phyloP scores from a whole-genome alignment of 2,797 vertebrate genomes.

The Rhinella marina region DNA sequence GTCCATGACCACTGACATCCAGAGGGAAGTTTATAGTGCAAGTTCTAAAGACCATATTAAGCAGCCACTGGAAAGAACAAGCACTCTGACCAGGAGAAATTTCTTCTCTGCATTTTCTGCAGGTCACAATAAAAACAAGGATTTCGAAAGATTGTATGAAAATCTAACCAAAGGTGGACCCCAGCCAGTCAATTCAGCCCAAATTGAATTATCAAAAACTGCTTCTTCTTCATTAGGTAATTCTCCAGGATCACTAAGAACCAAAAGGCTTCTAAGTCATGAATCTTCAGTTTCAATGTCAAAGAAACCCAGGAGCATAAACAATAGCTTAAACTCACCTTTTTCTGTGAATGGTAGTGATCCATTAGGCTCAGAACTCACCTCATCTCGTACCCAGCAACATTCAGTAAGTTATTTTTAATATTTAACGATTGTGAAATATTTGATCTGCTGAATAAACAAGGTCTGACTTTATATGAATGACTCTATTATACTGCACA shows the following conservation, averaged over 20 bases:
- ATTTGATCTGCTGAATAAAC: background rate
- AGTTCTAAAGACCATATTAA: background rate
- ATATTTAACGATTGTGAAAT: background rate
- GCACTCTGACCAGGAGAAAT: background rate
- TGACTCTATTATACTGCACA: too few species aligned
- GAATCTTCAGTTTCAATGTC: slow-evolving; percentile 22
- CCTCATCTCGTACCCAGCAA: background rate
- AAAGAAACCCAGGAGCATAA: slow-evolving; percentile 17
- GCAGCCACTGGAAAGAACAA: background rate
- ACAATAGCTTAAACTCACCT: background rate
- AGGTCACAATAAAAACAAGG: slow-evolving; percentile 28
- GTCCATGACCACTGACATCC: background rate
- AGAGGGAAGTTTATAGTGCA: background rate
- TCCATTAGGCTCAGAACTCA: background rate
- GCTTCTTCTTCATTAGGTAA: slow-evolving; percentile 67
- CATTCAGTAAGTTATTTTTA: background rate
- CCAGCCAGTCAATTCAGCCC: too few species aligned
- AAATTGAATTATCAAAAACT: slow-evolving; percentile 62
- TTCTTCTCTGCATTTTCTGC: slow-evolving; percentile 48
- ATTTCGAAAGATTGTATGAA: slow-evolving; percentile 66
- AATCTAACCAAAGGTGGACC: slow-evolving; percentile 7
- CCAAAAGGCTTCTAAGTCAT: slow-evolving; percentile 27
- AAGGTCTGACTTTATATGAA: background rate
- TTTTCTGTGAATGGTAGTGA: too few species aligned
- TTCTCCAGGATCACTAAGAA: slow-evolving; percentile 64